Evolutionary conservation across 2,888 invertebrate genomes (phyloP).

Genomic region (Dicroscelio sp.): DNA sequence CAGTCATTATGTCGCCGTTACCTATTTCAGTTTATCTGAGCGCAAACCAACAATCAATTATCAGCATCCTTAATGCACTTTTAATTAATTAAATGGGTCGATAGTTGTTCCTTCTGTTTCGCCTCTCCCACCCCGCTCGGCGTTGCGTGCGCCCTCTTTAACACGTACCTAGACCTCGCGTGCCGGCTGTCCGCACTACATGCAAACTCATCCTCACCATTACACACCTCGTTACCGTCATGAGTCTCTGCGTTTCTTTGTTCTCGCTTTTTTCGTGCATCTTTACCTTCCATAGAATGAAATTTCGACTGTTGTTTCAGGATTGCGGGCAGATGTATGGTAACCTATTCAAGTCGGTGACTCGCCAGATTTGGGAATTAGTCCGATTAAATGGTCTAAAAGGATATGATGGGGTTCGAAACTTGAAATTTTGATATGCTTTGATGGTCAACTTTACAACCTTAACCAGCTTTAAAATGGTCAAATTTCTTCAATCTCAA

Average conservation of each 20-base stretch:
- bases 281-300: no score
- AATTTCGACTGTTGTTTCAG: conserved; percentile 73
- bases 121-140: conserved; percentile 45
- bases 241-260: conserved; percentile 61
- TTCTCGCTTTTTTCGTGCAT: conserved; percentile 46
- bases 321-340: conserved; percentile 47
- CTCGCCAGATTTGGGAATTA: no score
- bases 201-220: conserved; percentile 90
- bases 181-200: conserved; percentile 90
- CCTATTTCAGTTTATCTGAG: conserved; percentile 65
- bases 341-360: no score
- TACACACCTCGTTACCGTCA: conserved; percentile 73
- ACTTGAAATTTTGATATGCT: no score
- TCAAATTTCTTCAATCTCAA: no score
- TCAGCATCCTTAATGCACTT: conserved; percentile 22
- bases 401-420: no score
- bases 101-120: conserved; percentile 87
- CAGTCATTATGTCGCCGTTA: conserved; percentile 65
- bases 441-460: no score
- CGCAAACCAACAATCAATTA: conserved; percentile 64
- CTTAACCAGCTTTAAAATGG: no score
- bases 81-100: conserved; percentile 91
- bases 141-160: conserved; percentile 80
- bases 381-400: no score
- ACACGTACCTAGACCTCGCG: conserved; percentile 89